A percentile compares a stretch with the other conserved stretches of the same genome.
Evolutionary conservation across 2,888 invertebrate species (phyloP).

Genomic region (Mamestra brassicae): DNA sequence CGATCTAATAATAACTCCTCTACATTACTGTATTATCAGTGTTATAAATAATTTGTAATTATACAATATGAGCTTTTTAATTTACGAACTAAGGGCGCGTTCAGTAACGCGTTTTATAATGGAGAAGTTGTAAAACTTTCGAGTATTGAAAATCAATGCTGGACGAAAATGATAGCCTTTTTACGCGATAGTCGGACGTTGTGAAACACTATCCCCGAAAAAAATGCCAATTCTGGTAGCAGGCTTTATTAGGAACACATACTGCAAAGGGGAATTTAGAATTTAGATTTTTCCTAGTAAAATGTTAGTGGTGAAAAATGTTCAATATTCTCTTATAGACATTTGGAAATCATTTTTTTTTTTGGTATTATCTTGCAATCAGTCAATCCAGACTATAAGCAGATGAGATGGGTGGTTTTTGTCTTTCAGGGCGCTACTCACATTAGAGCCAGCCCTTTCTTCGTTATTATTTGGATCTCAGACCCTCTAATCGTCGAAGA

Average conservation of each 20-base stretch:
- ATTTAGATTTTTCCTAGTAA: not conserved
- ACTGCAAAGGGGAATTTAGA: not conserved
- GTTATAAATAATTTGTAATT: slow-evolving; percentile 26
- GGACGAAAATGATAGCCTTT: not conserved
- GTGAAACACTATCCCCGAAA: not conserved
- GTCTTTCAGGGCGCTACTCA: not conserved
- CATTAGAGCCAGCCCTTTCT: not conserved
- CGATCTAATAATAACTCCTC: slow-evolving; percentile 31
- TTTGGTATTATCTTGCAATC: too few relatives aligned
- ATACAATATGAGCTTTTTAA: slow-evolving; percentile 3
- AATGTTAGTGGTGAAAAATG: not conserved
- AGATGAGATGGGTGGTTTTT: not conserved
- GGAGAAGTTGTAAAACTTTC: not conserved
- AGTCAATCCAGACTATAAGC: not conserved
- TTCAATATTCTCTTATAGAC: too few relatives aligned
- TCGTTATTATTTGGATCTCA: not conserved
- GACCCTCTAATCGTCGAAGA: not conserved
- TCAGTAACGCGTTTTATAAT: not conserved
- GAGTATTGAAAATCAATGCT: not conserved
- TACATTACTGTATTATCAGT: slow-evolving; percentile 28
- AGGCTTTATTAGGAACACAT: not conserved
- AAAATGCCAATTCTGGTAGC: not conserved
- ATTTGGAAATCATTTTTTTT: too few relatives aligned
- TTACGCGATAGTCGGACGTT: not conserved
- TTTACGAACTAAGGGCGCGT: not conserved